A percentile compares a stretch with the other conserved stretches of the same genome.
Conservation (phyloP, 2,113 vertebrate species). For the Petroica traversi region DNA sequence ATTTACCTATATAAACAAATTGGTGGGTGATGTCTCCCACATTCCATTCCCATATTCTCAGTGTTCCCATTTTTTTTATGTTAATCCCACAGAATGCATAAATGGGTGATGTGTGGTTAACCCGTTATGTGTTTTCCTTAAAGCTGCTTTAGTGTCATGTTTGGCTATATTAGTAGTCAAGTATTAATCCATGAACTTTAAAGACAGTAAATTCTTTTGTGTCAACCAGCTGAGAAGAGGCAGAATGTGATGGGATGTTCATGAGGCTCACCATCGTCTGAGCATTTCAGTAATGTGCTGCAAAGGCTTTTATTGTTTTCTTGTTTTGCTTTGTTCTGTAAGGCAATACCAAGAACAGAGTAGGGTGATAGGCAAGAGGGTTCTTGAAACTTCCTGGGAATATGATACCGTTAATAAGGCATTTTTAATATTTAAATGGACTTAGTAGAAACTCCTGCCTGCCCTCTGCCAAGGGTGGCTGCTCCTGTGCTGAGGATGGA, state of each 20-base stretch:
- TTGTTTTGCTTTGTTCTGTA: neutral
- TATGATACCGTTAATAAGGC: neutral
- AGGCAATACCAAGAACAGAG: neutral
- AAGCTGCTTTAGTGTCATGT: neutral
- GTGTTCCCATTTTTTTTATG: neutral
- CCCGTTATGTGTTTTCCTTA: neutral
- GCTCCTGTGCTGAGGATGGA: neutral
- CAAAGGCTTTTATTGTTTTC: neutral
- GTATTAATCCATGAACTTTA: neutral
- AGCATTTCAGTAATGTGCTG: neutral
- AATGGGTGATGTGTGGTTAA: neutral
- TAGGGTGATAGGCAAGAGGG: neutral
- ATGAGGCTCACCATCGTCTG: neutral
- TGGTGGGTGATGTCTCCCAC: neutral
- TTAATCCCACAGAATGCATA: neutral
- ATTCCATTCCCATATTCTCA: neutral
- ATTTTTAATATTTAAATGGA: neutral
- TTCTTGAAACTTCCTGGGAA: neutral
- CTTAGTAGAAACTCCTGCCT: neutral
- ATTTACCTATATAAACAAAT: neutral
- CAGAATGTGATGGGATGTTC: neutral
- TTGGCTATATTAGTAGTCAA: neutral
- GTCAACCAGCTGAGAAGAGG: neutral
- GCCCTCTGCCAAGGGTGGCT: neutral
- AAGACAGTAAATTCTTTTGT: neutral